A percentile compares a stretch with the other conserved stretches of the same genome.
Conservation (phyloP, 1,140 invertebrate genomes). For the Oscheius sp. region DNA sequence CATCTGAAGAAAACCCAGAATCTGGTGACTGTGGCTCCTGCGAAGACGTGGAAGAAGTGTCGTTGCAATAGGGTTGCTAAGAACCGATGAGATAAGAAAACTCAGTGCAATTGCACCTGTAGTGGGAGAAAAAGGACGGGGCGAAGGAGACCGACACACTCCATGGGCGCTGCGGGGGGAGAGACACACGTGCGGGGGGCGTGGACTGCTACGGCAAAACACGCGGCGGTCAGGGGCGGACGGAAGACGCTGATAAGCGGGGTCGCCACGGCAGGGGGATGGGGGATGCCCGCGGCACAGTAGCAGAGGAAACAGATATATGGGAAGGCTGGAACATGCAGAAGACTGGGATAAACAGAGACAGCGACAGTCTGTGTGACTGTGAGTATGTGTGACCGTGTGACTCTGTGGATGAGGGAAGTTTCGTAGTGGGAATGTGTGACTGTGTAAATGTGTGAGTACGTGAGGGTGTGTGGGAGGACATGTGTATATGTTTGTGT, state of each 20-base stretch:
- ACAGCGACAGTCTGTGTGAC: too few relatives aligned
- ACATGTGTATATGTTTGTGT: too few relatives aligned
- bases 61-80: neutral
- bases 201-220: neutral
- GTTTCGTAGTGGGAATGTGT: too few relatives aligned
- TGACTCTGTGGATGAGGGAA: too few relatives aligned
- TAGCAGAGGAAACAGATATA: too few relatives aligned
- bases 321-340: too few relatives aligned
- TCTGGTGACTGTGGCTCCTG: neutral
- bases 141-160: neutral
- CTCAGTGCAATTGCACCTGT: neutral
- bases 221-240: neutral
- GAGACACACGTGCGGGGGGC: neutral
- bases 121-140: neutral
- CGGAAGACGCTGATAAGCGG: neutral
- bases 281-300: too few relatives aligned
- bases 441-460: too few relatives aligned
- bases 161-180: neutral
- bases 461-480: too few relatives aligned
- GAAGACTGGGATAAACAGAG: too few relatives aligned
- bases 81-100: neutral
- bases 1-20: slow-evolving; percentile 2
- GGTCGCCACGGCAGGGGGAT: too few relatives aligned
- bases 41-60: neutral
- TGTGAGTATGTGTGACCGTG: too few relatives aligned